These are phyloP conservation scores for Laticauda colubrina DNA, from an alignment of 2,113 vertebrate genomes.

Conservation along the genomic window DNA sequence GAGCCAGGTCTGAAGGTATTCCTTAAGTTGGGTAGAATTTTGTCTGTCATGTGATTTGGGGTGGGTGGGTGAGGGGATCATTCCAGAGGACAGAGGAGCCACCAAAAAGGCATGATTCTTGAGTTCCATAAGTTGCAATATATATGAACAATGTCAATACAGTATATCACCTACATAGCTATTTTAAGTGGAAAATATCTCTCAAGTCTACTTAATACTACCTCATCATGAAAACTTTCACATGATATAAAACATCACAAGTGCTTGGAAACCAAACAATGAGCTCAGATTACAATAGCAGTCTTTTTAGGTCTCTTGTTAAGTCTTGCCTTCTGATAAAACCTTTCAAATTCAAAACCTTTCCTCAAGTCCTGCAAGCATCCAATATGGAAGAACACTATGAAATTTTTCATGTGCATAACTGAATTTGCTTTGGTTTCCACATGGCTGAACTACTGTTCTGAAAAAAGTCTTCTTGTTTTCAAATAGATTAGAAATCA, in stretches of 20 bases:
- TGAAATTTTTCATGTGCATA: neutral
- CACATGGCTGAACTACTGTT: neutral
- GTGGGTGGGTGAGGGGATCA: neutral
- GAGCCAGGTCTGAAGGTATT: no score
- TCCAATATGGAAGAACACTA: neutral
- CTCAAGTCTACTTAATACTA: neutral
- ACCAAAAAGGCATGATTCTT: neutral
- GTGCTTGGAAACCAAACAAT: neutral
- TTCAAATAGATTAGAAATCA: neutral
- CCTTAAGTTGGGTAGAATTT: no score
- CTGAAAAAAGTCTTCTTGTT: neutral
- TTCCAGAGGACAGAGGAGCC: neutral
- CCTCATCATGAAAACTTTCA: neutral
- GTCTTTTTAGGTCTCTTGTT: neutral
- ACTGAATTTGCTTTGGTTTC: neutral
- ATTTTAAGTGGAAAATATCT: neutral
- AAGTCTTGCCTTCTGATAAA: neutral
- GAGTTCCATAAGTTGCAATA: neutral
- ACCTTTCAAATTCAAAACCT: neutral
- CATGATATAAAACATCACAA: neutral
- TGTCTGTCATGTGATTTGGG: no score
- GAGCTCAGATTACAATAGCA: neutral
- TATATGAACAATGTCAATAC: neutral
- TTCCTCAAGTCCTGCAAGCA: neutral
- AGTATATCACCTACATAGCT: neutral